Percentiles rank a stretch among this genome's conserved stretches.
phyloP scores from a whole-genome alignment of 2,888 invertebrate genomes.

The Abrostola tripartita region DNA sequence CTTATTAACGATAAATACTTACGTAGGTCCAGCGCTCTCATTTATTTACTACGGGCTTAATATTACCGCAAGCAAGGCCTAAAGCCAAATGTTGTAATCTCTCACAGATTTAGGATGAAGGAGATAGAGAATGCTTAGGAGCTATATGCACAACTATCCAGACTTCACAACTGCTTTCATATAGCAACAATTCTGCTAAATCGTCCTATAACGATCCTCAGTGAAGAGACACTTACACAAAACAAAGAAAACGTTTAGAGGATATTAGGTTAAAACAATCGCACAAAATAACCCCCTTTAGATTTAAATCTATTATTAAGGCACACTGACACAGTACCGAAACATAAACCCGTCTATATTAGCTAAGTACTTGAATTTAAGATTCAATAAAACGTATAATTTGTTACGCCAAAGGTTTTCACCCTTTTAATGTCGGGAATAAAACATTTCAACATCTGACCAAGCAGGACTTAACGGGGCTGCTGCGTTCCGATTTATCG shows the following conservation, averaged over 20 bases:
- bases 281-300: neutral
- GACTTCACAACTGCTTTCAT: neutral
- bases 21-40: no score
- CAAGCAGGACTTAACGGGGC: conserved; percentile 69
- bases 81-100: no score
- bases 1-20: no score
- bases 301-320: conserved; percentile 11
- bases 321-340: conserved; percentile 12
- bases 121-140: no score
- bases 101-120: no score
- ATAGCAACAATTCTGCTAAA: conserved; percentile 1
- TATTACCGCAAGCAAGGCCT: no score
- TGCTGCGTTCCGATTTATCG: conserved; percentile 74
- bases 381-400: conserved; percentile 54
- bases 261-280: neutral
- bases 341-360: conserved; percentile 15
- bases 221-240: neutral
- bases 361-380: conserved; percentile 45
- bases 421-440: conserved; percentile 63
- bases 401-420: conserved; percentile 48
- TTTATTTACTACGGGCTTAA: no score
- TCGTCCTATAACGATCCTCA: neutral
- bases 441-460: conserved; percentile 71
- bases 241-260: neutral
- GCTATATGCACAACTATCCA: neutral